Conservation (phyloP, 2,888 invertebrate genomes). For the Chrysopilus asiliformis region DNA sequence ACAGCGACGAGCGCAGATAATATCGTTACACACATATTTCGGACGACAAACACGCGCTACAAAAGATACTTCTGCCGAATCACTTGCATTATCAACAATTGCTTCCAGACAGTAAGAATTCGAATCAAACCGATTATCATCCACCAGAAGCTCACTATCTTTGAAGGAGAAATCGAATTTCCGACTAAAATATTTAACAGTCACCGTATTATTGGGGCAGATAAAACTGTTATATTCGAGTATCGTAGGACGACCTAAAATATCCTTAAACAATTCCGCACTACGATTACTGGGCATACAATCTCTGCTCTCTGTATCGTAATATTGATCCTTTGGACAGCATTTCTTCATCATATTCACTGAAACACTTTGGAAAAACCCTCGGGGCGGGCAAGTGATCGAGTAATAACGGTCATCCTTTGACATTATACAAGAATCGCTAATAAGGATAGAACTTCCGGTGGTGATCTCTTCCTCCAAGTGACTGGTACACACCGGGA, state of each 20-base stretch:
- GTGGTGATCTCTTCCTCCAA: conserved; percentile 6
- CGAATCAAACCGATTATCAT: conserved; percentile 14
- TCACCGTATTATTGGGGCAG: too few relatives aligned
- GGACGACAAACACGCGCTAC: too few relatives aligned
- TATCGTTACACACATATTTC: too few relatives aligned
- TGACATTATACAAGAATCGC: conserved; percentile 8
- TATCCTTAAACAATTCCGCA: too few relatives aligned
- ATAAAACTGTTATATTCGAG: too few relatives aligned
- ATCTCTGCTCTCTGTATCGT: conserved; percentile 11
- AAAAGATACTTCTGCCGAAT: too few relatives aligned
- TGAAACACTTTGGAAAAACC: conserved; percentile 1
- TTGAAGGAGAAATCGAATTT: too few relatives aligned
- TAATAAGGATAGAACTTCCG: background rate
- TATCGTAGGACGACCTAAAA: too few relatives aligned
- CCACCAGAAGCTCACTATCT: conserved; percentile 16
- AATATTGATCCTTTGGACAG: conserved; percentile 26
- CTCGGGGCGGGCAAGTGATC: conserved; percentile 6
- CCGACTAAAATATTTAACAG: too few relatives aligned
- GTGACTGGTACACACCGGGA: too few relatives aligned
- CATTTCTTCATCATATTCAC: conserved; percentile 27
- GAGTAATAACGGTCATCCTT: conserved; percentile 6
- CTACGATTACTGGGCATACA: too few relatives aligned
- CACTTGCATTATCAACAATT: conserved; percentile 16
- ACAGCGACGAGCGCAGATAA: too few relatives aligned
- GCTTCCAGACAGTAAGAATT: conserved; percentile 28